Evolutionary conservation across 53 echinoderm and acorn worm genomes (phyloP), one percentile per base, ranked within the genome.

Genomic region (Temnopleurus reevesii): DNA sequence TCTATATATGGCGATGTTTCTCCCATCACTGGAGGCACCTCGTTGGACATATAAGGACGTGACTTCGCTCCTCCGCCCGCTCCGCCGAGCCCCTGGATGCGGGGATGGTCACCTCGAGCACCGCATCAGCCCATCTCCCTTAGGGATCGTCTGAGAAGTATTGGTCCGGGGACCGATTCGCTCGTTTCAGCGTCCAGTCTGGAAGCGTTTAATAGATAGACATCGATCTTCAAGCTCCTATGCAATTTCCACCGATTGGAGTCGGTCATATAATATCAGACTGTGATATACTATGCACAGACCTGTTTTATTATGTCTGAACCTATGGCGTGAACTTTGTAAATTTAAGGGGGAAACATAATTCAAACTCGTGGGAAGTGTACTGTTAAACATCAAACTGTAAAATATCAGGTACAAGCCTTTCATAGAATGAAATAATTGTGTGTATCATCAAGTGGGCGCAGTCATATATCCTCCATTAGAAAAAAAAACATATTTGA

Each of bases 131-230:
- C 61, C 85, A 85, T 85, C 59, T 85, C 10, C 85, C 85, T 85
- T 61, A 85, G 85, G 85, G 85, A 60, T 60, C 85, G 36, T 85
- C 85, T 85, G 41, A 85, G 26, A 85, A 85, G 61, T 45, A 38
- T 41, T 36, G 41, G 41, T 41, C 66, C 21, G 21, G 36, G 18
- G 41, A 4, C 41, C 12, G 19, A 21, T 2, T 3, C 30, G 71
- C 23, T 71, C 63, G 34, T 63, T 33, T 63, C 63, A 33, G 1
- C n/a, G 71, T 21, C 23, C 41, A n/a, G 13, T 36, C n/a, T 56
- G n/a, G 41, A 71, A 71, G 71, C 36, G n/a, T n/a, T n/a, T 71
- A 41, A 38, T 41, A 2, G 38, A 38, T 41, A 2, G 71, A 21
- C 21, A 41, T 38, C 21, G 21, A 65, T 65, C 36, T 65, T 4